These are phyloP conservation scores for Huso huso DNA, from an alignment of 2,797 vertebrate species.

Conservation along the genomic window DNA sequence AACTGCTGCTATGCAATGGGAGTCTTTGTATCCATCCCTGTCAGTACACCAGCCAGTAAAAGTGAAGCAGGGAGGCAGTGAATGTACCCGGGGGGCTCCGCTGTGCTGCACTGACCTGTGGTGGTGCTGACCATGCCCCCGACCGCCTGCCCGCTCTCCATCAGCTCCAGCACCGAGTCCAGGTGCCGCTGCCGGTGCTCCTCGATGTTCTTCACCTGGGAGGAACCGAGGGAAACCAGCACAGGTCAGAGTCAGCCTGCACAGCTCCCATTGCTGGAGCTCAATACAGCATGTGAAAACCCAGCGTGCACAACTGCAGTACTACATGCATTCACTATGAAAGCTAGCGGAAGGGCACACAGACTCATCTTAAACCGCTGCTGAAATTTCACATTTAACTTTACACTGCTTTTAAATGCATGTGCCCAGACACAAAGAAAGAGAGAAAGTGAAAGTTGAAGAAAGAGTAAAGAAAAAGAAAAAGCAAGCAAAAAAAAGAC, in stretches of 20 bases:
- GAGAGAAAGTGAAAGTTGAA: too few species aligned
- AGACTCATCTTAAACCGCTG: too few species aligned
- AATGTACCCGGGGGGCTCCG: too few species aligned
- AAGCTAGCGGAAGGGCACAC: too few species aligned
- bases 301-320: too few species aligned
- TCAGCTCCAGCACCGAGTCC: constrained; percentile 92
- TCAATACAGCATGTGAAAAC: neutral
- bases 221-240: neutral
- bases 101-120: constrained; percentile 64
- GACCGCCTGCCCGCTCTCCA: constrained; percentile 96
- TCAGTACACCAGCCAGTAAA: neutral
- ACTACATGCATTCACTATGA: too few species aligned
- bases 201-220: constrained; percentile 94
- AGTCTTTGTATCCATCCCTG: too few species aligned
- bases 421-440: too few species aligned
- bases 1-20: neutral
- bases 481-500: too few species aligned
- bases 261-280: neutral
- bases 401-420: too few species aligned
- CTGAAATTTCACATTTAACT: too few species aligned
- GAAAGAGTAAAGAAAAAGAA: neutral
- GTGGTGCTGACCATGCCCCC: constrained; percentile 98
- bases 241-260: neutral
- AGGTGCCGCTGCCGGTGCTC: constrained; percentile 88
- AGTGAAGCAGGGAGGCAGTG: neutral